Evolutionary conservation across 2,797 vertebrate genomes (phyloP).

Genomic region (Eurystomus glaucurus): DNA sequence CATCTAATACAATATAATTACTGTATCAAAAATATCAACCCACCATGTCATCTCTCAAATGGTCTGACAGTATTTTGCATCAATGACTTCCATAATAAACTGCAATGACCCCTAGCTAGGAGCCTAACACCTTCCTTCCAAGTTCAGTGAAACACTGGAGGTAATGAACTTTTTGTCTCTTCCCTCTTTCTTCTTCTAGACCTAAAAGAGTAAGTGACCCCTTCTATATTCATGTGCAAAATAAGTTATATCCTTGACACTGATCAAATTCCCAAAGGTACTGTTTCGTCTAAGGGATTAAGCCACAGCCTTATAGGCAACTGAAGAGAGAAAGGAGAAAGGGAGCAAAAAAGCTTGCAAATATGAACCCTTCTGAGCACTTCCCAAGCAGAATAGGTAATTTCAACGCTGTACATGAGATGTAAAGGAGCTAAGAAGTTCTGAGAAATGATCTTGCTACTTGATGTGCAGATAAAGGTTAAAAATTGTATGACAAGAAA

Average conservation of each 20-base stretch:
- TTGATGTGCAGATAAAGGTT: not conserved
- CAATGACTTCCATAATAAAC: not conserved
- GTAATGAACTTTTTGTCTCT: not conserved
- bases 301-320: not conserved
- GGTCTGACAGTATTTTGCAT: slow-evolving; percentile 8
- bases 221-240: not conserved
- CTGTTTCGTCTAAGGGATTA: not conserved
- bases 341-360: not conserved
- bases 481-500: not conserved
- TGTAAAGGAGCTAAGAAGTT: not conserved
- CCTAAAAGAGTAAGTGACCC: not conserved
- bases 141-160: not conserved
- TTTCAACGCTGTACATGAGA: not conserved
- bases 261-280: not conserved
- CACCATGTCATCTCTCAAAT: not conserved
- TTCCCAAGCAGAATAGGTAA: not conserved
- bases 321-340: not conserved
- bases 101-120: not conserved
- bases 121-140: not conserved
- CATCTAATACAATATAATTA: not conserved
- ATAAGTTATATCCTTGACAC: not conserved
- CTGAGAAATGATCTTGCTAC: not conserved
- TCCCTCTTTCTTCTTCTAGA: not conserved
- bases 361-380: not conserved
- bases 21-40: not conserved